A percentile compares a stretch with the other conserved stretches of the same genome.
Evolutionary conservation across 2,888 invertebrate genomes (phyloP).

Genomic region (Morpho deidamia): DNA sequence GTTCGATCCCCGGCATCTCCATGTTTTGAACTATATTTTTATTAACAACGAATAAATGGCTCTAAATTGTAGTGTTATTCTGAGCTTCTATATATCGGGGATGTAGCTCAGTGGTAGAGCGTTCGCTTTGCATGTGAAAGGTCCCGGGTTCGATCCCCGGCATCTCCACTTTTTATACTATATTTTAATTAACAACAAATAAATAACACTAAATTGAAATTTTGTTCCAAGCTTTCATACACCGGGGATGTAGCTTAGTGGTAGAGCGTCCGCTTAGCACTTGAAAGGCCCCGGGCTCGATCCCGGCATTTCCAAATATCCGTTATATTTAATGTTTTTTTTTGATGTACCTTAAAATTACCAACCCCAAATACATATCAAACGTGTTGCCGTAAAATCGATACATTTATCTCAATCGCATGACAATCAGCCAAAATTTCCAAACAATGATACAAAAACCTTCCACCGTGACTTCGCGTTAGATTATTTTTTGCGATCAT

Average conservation of each 20-base stretch:
- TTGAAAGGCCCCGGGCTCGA: conserved; percentile 99
- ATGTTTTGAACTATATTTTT: conserved; percentile 31
- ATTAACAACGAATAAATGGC: too few relatives aligned
- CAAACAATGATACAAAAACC: conserved; percentile 37
- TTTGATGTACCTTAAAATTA: too few relatives aligned
- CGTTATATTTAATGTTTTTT: too few relatives aligned
- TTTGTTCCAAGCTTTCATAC: too few relatives aligned
- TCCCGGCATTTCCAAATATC: conserved; percentile 90
- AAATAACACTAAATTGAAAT: too few relatives aligned
- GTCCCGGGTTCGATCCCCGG: conserved; percentile 98
- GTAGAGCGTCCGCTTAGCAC: conserved; percentile 99
- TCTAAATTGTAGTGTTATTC: too few relatives aligned
- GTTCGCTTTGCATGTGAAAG: conserved; percentile 99
- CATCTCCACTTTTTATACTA: conserved; percentile 81
- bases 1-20: conserved; percentile 98
- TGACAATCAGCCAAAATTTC: conserved; percentile 16
- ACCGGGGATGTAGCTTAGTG: conserved; percentile 95
- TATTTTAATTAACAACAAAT: too few relatives aligned
- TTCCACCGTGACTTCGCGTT: conserved; percentile 32
- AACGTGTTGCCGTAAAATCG: too few relatives aligned
- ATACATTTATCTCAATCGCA: conserved; percentile 47
- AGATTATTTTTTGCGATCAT: conserved; percentile 18
- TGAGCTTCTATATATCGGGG: conserved; percentile 54
- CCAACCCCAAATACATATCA: too few relatives aligned
- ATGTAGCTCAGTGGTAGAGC: conserved; percentile 99